Percentiles rank a stretch among this genome's conserved stretches.
These are phyloP conservation scores for Lysiphlebus fabarum DNA, from an alignment of 1,140 invertebrate species.

Conservation along the genomic window DNA sequence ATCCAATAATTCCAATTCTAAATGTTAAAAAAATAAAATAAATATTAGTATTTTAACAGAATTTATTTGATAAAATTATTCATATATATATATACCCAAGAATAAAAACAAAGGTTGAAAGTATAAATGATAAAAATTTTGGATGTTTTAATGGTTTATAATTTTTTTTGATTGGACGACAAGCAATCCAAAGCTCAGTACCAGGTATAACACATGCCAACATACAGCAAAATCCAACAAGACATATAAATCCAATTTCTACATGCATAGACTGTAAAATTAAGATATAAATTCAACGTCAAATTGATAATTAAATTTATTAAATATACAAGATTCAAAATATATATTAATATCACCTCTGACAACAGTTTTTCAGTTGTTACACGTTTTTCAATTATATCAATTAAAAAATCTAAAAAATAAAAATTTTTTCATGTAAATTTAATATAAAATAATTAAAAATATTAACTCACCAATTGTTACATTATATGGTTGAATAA, in stretches of 20 bases:
- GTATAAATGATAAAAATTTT: constrained; percentile 38
- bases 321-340: no score
- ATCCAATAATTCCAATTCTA: constrained; percentile 17
- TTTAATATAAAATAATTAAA: neutral
- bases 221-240: constrained; percentile 38
- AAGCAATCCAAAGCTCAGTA: constrained; percentile 49
- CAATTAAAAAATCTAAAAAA: constrained; percentile 43
- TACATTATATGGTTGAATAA: constrained; percentile 58
- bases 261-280: constrained; percentile 41
- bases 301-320: no score
- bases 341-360: constrained; percentile 39
- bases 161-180: constrained; percentile 43
- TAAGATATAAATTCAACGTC: constrained; percentile 20
- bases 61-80: no score
- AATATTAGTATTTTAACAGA: no score
- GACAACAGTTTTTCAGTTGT: constrained; percentile 39
- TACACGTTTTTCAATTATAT: constrained; percentile 43
- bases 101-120: constrained; percentile 37
- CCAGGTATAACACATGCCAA: constrained; percentile 48
- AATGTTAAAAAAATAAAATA: neutral
- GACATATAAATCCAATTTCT: constrained; percentile 40
- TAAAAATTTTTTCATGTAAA: neutral
- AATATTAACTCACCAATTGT: constrained; percentile 50
- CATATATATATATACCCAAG: no score
- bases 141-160: constrained; percentile 43